These are phyloP conservation scores for Philhelius pedissequus DNA, from an alignment of 2,888 invertebrate species.

Conservation along the genomic window DNA sequence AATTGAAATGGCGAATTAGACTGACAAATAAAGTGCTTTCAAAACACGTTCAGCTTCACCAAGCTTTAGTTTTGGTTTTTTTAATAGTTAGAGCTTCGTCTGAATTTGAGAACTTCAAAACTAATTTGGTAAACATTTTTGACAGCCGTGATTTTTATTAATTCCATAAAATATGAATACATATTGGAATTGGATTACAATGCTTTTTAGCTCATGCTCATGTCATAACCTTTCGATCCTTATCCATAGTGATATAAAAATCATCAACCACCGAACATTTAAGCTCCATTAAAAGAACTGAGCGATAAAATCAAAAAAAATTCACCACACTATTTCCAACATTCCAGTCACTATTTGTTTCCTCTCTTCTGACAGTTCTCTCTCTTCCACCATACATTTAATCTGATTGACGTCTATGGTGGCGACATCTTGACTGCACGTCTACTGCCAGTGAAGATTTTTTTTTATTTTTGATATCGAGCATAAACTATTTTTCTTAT, in stretches of 20 bases:
- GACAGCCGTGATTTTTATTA: no score
- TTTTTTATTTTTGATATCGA: background rate
- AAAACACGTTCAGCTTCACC: no score
- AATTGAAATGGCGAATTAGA: no score
- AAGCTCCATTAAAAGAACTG: background rate
- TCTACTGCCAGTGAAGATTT: conserved; percentile 44
- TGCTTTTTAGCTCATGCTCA: background rate
- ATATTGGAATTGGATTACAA: no score
- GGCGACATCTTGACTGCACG: conserved; percentile 65
- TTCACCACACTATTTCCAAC: background rate
- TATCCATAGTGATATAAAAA: no score
- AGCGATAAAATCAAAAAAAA: conserved; percentile 4
- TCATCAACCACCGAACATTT: background rate
- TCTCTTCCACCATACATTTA: background rate
- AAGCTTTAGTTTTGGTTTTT: no score
- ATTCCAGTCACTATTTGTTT: background rate
- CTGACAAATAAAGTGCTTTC: no score
- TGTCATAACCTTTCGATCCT: background rate
- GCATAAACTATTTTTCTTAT: conserved; percentile 50
- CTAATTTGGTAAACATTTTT: no score
- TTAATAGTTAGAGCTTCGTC: no score
- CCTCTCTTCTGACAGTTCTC: background rate
- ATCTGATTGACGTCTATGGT: conserved; percentile 60
- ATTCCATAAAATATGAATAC: no score
- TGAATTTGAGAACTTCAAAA: no score